Base-by-base conservation (phyloP, 2,888 invertebrate species). In the Parnassius apollo region DNA sequence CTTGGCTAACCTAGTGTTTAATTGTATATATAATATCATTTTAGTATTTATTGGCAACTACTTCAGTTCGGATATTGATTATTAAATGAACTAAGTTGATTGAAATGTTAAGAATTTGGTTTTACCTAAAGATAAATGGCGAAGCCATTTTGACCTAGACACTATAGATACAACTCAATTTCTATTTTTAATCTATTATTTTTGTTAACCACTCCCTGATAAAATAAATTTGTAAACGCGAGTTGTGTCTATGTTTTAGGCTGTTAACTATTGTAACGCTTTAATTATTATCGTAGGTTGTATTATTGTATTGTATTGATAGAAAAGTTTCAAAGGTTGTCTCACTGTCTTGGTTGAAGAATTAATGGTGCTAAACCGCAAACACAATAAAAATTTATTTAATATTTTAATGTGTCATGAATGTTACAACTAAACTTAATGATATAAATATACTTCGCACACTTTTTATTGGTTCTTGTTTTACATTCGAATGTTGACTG, bases 1-100 rank as follows among this genome's bases (percentile, higher is more conserved):
- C 90, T 90, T 88, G 85, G 89, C 90, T 90, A 87, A 89, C 83
- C 77, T 89, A 89, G 85, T 80, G 67, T 79, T 87, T 86, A 86
- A 84, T 85, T 87, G 82, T 86, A 84, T 74, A 82, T 85, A 83
- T 79, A 74, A 78, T 82, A 78, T 75, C 74, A 75, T 80, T 75
- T 72, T 77, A 76, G 73, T 87, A 84, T 86, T 88, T 89, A 87
- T 88, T 86, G 86, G 86, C 85, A 81, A 82, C 78, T 83, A 81
- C 80, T 82, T 83, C 71, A 73, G 71, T 83, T 86, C 71, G 9
- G 60, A 72, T 49, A 49, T 75, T 61, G 69, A 66, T 70, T 68
- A 66, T 71, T 72, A 74, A 12, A 35, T 53, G 68, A 61, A 68
- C 57, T 63, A 51, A 57, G 51, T 52, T 51, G 18, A 42, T 45